Evolutionary conservation across 2,113 vertebrate genomes (phyloP), one percentile per base, ranked within the genome.

Genomic region (Gasterosteus nipponicus): DNA sequence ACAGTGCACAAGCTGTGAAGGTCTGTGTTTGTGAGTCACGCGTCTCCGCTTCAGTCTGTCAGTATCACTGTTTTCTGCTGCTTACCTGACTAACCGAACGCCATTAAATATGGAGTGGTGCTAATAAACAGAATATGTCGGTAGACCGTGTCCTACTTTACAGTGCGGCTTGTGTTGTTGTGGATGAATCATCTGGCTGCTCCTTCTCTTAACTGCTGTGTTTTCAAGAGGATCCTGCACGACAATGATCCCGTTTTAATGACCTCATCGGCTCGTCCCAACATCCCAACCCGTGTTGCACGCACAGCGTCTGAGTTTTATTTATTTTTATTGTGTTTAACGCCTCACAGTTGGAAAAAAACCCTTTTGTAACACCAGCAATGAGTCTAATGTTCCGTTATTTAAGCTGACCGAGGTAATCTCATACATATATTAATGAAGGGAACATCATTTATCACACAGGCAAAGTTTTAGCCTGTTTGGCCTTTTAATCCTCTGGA

Each of bases 401-500:
- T 38, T 16, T 18, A 47, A 51, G 10, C 69, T 61, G 64, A 69
- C 54, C 68, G 63, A 66, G 51, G 68, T 47, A 65, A 80, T 56
- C 22, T 38, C 19, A 54, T 72, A 42, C 49, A 59, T 81, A 51
- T 10, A 67, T 74, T 71, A 54, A 46, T 75, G 66, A 83, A 51
- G 7, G 0, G 29, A 39, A 53, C 57, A 38, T 68, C 15, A 57
- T 75, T 65, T 49, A 83, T 57, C 14, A 69, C 53, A 0, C n/a
- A 3, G 7, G 69, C n/a, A 66, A 61, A 47, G 19, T 38, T 58
- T 69, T 0, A 65, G 46, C 38, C 0, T 59, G 78, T 26, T 26
- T 19, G 5, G 16, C 16, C 1, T 64, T 74, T 66, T 63, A 39
- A 75, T 68, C 10, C 58, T n/a, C 22, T 26, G 5, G 2, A 70